Evolutionary conservation across 2,888 invertebrate genomes (phyloP), one percentile per base, ranked within the genome.

Genomic region (Margaritifera margaritifera): DNA sequence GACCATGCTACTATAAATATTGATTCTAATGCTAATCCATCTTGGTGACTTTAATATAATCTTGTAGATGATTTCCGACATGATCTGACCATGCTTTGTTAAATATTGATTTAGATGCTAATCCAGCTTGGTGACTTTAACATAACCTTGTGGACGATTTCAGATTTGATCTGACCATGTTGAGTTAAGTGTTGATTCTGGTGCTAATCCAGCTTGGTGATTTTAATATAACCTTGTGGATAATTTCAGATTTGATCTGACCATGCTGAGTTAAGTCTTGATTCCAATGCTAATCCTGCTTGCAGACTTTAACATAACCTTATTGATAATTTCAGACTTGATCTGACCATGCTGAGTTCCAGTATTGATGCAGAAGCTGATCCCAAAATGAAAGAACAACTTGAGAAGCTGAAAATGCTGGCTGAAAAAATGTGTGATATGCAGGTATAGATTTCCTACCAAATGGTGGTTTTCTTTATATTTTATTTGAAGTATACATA

Each of bases 291-390:
- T 42, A 11, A 42, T 42, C 42, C 42, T 42, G 42, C 11, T 42
- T 42, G 42, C 11, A 2, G 2, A 42, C 11, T 11, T 42, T 11
- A 55, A 22, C 18, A 22, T 11, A 42, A 42, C 1, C 11, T 11
- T 42, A 11, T 42, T 11, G 11, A 42, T 58, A 24, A 20, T 77
- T 73, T 25, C 74, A 86, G 84, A 20, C 71, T 84, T 27, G 81
- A 86, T 64, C 76, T 85, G 60, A 82, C 84, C 27, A 67, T 85
- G 27, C 74, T 86, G 54, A 83, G 84, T 65, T 79, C 82, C n/a
- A 85, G 83, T 67, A 69, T 86, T n/a, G 77, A 81, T 31, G 74
- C 73, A 11, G 84, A 82, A 4, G 76, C 67, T 50, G 75, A 83
- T 64, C 82, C 84, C 19, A 70, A 71, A 24, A 60, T 81, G 15